Evolutionary conservation across 2,797 vertebrate genomes (phyloP).

Genomic region (Neomorphus geoffroyi): DNA sequence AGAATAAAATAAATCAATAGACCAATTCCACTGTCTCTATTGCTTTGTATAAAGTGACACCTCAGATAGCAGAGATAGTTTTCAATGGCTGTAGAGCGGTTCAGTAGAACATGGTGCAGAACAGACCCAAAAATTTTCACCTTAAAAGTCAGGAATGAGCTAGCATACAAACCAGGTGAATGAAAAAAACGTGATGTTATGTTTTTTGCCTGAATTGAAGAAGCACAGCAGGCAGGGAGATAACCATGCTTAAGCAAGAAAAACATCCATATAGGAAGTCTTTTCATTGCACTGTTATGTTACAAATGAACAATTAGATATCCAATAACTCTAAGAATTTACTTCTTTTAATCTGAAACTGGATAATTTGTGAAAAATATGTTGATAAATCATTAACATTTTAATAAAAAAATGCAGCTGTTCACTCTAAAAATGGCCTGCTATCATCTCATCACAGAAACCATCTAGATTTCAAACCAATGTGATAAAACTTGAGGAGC

Average conservation of each 20-base stretch:
- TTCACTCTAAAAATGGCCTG: neutral
- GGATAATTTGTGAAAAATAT: neutral
- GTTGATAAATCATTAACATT: neutral
- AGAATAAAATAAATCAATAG: neutral
- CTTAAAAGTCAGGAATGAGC: neutral
- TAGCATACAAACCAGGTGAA: neutral
- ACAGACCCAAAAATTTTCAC: neutral
- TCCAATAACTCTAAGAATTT: neutral
- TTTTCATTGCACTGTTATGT: neutral
- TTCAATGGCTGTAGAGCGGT: rapidly evolving
- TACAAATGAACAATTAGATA: neutral
- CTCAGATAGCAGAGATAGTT: neutral
- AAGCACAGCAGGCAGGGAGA: neutral
- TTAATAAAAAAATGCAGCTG: neutral
- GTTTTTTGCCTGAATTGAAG: neutral
- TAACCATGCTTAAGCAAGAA: neutral
- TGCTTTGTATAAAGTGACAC: neutral
- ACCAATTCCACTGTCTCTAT: rapidly evolving
- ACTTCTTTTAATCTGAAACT: neutral
- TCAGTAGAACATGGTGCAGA: neutral
- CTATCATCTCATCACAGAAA: neutral
- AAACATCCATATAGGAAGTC: neutral
- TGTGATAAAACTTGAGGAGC: neutral
- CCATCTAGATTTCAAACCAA: neutral
- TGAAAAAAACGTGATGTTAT: rapidly evolving